Conservation (phyloP, 2,888 invertebrate genomes). For the Azorinus chamasolen region DNA sequence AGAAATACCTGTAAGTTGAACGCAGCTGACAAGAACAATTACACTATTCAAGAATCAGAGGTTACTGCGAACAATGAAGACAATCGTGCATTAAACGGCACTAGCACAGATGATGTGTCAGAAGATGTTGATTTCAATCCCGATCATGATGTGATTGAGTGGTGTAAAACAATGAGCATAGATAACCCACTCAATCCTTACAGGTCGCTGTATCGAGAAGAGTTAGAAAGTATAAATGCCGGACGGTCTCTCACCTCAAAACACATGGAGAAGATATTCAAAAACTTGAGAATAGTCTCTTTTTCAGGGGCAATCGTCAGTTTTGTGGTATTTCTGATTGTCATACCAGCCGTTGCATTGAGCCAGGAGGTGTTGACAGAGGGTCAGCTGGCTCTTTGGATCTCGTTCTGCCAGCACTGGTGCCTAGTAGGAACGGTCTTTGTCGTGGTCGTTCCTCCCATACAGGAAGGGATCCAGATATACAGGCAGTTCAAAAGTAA, state of each 20-base stretch:
- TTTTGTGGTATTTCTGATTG: conserved; percentile 25
- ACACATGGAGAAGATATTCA: conserved; percentile 34
- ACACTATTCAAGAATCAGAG: too few species aligned
- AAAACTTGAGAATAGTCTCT: conserved; percentile 6
- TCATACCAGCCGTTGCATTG: conserved; percentile 30
- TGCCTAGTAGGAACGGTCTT: conserved; percentile 37
- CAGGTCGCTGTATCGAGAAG: conserved; percentile 67
- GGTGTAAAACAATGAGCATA: conserved; percentile 75
- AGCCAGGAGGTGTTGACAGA: conserved; percentile 25
- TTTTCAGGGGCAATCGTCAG: conserved; percentile 14
- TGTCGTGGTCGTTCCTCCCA: conserved; percentile 39
- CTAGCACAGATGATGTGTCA: too few species aligned
- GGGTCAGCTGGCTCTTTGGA: conserved; percentile 25
- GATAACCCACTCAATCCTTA: conserved; percentile 78
- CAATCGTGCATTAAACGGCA: too few species aligned
- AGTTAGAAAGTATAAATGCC: conserved; percentile 60
- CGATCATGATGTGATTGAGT: conserved; percentile 50
- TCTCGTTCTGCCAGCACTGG: conserved; percentile 44
- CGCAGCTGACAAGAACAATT: too few species aligned
- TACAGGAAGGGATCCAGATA: conserved; percentile 45
- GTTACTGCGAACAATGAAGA: too few species aligned
- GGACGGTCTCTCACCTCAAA: conserved; percentile 25
- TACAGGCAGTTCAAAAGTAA: conserved; percentile 25
- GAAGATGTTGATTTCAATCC: too few species aligned
- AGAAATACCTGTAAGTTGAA: neutral